Evolutionary conservation across 2,797 vertebrate species (phyloP).

Genomic region (Alca torda): DNA sequence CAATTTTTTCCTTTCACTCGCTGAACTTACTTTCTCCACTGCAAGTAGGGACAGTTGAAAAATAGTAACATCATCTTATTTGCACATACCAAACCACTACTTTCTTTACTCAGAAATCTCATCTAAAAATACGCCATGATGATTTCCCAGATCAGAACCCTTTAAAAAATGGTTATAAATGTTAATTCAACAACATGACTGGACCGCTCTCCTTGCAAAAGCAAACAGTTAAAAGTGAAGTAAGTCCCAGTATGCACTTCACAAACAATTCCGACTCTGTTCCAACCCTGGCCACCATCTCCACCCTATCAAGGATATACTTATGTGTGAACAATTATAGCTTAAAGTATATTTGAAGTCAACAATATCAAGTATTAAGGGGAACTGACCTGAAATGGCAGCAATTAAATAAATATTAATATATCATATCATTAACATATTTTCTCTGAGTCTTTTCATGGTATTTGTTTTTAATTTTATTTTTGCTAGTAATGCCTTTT

Average conservation of each 20-base stretch:
- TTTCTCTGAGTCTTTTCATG: not conserved
- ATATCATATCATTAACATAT: not conserved
- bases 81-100: constrained; percentile 19
- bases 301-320: not conserved
- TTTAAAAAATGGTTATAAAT: constrained; percentile 32
- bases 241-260: not conserved
- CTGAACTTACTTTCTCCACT: constrained; percentile 11
- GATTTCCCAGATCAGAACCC: constrained; percentile 31
- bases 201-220: constrained; percentile 4
- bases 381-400: not conserved
- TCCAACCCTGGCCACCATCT: not conserved
- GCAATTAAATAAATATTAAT: not conserved
- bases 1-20: not conserved
- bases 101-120: constrained; percentile 56
- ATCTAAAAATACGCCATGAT: constrained; percentile 51
- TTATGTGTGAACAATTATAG: not conserved
- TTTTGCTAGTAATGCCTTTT: not conserved
- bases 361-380: not conserved
- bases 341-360: not conserved
- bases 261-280: constrained; percentile 38
- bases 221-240: constrained; percentile 37
- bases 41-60: not conserved
- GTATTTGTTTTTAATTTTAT: not conserved
- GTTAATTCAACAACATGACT: not conserved
- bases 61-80: constrained; percentile 59